Base-by-base conservation (phyloP, 2,113 vertebrate genomes). In the Suncus etruscus region DNA sequence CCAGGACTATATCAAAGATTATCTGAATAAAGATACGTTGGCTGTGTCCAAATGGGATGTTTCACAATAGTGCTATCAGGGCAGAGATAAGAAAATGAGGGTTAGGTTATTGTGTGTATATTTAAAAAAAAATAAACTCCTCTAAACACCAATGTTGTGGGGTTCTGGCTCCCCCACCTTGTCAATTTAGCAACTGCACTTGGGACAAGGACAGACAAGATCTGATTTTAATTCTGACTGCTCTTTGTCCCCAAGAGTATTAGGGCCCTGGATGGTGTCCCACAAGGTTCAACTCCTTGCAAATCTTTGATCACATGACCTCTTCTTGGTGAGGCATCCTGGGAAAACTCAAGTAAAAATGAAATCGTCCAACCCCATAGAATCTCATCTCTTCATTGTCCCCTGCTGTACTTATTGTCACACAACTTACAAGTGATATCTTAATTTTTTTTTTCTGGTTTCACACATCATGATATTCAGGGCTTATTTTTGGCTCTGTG, bases 91-190 rank as follows among this genome's bases (percentile, higher is more conserved):
- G 39, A 58, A 6, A 48, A 24, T 11, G 4, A 72, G 15, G 27
- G 45, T 85, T 88, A 16, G 70, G 83, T 82, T 24, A 12, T 83
- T 88, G 27, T 66, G 65, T 78, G 18, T n/a, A 32, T 65, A 45
- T 72, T 68, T 83, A 54, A 58, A 54, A 0, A 18, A 87, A 68
- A 79, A 93, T 32, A 75, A 89, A 79, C 70, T 51, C 94, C 94
- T 93, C 73, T 92, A 95, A 92, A 95, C 65, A 91, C 11, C 54
- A 68, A 90, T 94, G 93, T 45, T 95, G 84, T 87, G 85, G 89
- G 90, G 90, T 93, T 96, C 92, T 96, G 89, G 95, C 95, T 95
- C 94, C 95, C 95, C 92, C 95, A 95, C 61, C 95, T 95, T 97
- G 94, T 96, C 93, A 91, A 51, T 24, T 92, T 18, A 54, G 92